Percentiles rank a stretch among this genome's conserved stretches.
Evolutionary conservation across 2,888 invertebrate genomes (phyloP).

Genomic region (Griposia aprilina): DNA sequence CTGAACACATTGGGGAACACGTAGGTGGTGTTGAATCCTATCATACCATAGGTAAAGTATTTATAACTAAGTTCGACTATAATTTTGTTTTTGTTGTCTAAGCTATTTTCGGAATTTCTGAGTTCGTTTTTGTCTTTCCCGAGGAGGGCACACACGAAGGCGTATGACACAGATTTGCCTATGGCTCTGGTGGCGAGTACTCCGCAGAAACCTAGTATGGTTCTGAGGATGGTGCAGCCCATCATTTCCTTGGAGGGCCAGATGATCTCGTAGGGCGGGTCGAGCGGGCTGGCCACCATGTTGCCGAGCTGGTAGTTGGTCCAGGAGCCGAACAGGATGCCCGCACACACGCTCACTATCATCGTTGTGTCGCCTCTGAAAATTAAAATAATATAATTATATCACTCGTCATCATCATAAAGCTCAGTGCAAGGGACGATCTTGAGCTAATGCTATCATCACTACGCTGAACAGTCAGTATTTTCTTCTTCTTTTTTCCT

Average conservation of each 20-base stretch:
- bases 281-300: conserved; percentile 90
- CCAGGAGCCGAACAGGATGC: conserved; percentile 95
- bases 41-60: conserved; percentile 94
- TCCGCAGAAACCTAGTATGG: conserved; percentile 94
- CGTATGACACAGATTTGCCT: conserved; percentile 93
- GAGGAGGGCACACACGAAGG: conserved; percentile 93
- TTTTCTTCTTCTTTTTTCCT: not conserved
- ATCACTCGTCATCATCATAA: not conserved
- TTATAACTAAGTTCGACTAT: conserved; percentile 96
- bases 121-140: conserved; percentile 92
- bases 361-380: conserved; percentile 97
- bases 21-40: conserved; percentile 95
- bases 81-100: conserved; percentile 93
- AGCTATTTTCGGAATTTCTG: conserved; percentile 91
- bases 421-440: not conserved
- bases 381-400: conserved; percentile 51
- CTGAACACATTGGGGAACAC: conserved; percentile 95
- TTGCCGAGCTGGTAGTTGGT: conserved; percentile 95
- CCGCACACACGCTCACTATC: conserved; percentile 95
- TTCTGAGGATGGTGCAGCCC: conserved; percentile 92
- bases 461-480: too few species aligned
- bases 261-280: conserved; percentile 94
- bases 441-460: not conserved
- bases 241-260: conserved; percentile 95
- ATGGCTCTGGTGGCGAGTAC: conserved; percentile 93